Percentiles rank a stretch among this genome's conserved stretches.
Conservation (phyloP, 2,888 invertebrate genomes). For the Mimas tiliae region DNA sequence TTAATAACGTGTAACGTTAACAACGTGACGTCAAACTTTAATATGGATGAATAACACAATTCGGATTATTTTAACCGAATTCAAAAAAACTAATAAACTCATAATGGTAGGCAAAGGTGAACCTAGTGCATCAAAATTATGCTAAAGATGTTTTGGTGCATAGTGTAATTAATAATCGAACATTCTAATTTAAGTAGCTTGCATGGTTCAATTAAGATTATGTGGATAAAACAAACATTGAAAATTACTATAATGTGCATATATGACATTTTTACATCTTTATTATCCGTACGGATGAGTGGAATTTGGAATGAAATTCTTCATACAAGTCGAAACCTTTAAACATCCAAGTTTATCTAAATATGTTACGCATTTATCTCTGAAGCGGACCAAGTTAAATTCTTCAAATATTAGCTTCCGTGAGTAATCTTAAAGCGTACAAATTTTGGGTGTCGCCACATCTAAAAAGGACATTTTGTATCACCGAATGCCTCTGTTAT, state of each 20-base stretch:
- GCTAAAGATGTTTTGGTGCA: no score
- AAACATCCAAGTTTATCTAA: constrained; percentile 41
- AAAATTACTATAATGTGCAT: not conserved
- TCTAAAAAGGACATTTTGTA: constrained; percentile 25
- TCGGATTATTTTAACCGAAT: no score
- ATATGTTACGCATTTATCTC: constrained; percentile 41
- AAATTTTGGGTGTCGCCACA: constrained; percentile 26
- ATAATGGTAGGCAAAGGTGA: no score
- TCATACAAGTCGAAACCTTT: constrained; percentile 4
- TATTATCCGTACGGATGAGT: not conserved
- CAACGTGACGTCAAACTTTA: no score
- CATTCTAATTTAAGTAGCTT: no score
- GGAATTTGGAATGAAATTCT: constrained; percentile 8
- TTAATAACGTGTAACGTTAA: no score
- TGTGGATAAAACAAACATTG: no score
- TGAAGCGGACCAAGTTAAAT: constrained; percentile 46
- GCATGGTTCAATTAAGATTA: no score
- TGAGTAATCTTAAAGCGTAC: constrained; percentile 44
- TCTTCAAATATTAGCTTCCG: constrained; percentile 77
- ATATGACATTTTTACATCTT: not conserved
- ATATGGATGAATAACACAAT: no score
- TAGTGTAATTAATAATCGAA: no score
- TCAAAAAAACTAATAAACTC: no score
- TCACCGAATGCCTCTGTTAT: constrained; percentile 31
- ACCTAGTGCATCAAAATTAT: no score